Conservation (phyloP, 2,113 vertebrate species). For the Amazona guildingii region DNA sequence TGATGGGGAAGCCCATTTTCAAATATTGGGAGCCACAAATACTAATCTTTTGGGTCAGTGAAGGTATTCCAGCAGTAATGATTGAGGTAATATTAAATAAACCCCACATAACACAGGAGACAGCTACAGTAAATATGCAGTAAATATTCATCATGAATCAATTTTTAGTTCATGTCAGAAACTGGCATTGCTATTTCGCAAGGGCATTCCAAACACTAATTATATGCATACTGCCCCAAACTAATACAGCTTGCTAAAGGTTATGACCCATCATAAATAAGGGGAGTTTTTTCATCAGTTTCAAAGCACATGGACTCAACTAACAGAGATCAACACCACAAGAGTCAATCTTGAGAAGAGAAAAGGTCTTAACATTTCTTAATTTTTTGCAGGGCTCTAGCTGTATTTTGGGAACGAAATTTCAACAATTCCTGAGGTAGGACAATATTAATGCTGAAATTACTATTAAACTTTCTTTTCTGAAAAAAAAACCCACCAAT, state of each 20-base stretch:
- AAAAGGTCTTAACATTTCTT: not conserved
- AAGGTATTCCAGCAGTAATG: not conserved
- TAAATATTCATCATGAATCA: not conserved
- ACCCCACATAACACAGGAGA: not conserved
- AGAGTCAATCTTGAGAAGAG: not conserved
- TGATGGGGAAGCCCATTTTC: not conserved
- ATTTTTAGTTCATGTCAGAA: not conserved
- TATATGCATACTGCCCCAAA: not conserved
- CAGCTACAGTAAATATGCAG: not conserved
- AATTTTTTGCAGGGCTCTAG: not conserved
- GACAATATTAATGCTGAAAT: not conserved
- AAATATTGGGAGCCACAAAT: not conserved
- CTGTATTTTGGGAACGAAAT: not conserved
- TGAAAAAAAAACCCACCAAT: not conserved
- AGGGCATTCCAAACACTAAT: not conserved
- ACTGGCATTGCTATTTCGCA: not conserved
- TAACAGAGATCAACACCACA: not conserved
- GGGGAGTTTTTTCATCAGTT: not conserved
- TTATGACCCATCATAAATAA: not conserved
- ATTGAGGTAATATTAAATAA: not conserved
- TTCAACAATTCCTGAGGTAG: not conserved
- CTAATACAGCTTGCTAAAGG: conserved; percentile 1
- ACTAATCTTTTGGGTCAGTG: not conserved
- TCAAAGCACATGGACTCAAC: not conserved
- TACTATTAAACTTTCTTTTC: not conserved